phyloP scores from a whole-genome alignment of 2,888 invertebrate species.

The Lasiommata megera region DNA sequence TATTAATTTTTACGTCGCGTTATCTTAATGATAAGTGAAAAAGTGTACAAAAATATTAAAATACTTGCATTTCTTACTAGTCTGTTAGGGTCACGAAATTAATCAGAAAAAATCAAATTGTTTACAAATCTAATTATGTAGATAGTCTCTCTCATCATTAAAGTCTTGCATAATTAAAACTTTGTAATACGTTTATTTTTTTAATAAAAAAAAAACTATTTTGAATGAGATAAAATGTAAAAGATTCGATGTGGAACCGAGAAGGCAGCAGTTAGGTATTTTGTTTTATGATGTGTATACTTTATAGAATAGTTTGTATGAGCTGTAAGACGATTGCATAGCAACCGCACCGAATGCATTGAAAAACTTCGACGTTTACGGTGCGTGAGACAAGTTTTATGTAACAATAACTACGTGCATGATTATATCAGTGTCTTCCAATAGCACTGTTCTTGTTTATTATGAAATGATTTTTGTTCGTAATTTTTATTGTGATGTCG shows the following conservation, averaged over 20 bases:
- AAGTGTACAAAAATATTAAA: conserved; percentile 73
- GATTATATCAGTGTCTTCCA: conserved; percentile 69
- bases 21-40: conserved; percentile 75
- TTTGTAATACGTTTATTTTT: conserved; percentile 75
- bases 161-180: conserved; percentile 47
- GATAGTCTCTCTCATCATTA: conserved; percentile 30
- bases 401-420: background rate
- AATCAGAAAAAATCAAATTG: conserved; percentile 47
- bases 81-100: conserved; percentile 74
- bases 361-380: too few relatives aligned
- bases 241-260: conserved; percentile 45
- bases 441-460: conserved; percentile 56
- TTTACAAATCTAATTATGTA: conserved; percentile 36
- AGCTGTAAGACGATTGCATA: background rate
- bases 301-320: conserved; percentile 9
- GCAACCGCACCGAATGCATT: too few relatives aligned
- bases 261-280: conserved; percentile 36
- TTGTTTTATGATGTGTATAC: conserved; percentile 36
- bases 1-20: conserved; percentile 75
- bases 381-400: too few relatives aligned
- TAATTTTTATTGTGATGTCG: conserved; percentile 58
- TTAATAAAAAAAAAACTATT: conserved; percentile 64
- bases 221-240: conserved; percentile 68
- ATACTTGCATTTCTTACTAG: conserved; percentile 78
- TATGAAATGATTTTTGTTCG: conserved; percentile 40